Conservation (phyloP, 1,140 invertebrate species). For the Rhysida immarginata region DNA sequence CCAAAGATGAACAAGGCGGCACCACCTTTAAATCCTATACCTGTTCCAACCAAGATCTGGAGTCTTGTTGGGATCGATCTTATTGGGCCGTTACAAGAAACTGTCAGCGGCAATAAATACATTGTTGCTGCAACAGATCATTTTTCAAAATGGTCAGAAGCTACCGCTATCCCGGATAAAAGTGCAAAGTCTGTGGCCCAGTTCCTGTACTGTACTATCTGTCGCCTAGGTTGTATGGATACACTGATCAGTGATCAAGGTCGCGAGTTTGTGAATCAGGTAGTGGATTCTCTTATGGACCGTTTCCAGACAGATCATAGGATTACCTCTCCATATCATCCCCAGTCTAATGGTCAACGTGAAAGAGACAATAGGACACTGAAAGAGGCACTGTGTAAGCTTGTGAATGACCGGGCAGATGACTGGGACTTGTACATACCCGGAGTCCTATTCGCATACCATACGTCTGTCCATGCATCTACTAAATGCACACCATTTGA, state of each 20-base stretch:
- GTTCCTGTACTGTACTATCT: conserved; percentile 3
- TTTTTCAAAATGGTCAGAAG: conserved; percentile 20
- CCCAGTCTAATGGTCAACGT: background rate
- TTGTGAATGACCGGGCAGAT: conserved; percentile 1
- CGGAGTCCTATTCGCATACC: conserved; percentile 5
- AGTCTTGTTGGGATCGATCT: conserved; percentile 8
- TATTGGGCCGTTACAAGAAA: conserved; percentile 10
- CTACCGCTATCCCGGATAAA: conserved; percentile 18
- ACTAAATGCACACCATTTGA: conserved; percentile 6
- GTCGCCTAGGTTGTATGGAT: conserved; percentile 7
- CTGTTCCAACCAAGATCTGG: conserved; percentile 2
- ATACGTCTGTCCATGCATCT: conserved; percentile 2
- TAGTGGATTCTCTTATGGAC: background rate
- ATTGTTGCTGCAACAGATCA: conserved; percentile 20
- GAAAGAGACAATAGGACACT: background rate
- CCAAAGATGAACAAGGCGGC: background rate
- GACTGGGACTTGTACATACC: conserved; percentile 6
- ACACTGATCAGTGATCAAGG: background rate
- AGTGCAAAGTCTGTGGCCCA: conserved; percentile 4
- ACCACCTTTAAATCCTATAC: background rate
- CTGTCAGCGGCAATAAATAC: conserved; percentile 17
- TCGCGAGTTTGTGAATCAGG: background rate
- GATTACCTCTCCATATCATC: background rate
- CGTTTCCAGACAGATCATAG: conserved; percentile 5
- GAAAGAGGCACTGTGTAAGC: background rate